These are phyloP conservation scores for Rattus rattus DNA, from an alignment of 2,113 vertebrate genomes.

Conservation along the genomic window DNA sequence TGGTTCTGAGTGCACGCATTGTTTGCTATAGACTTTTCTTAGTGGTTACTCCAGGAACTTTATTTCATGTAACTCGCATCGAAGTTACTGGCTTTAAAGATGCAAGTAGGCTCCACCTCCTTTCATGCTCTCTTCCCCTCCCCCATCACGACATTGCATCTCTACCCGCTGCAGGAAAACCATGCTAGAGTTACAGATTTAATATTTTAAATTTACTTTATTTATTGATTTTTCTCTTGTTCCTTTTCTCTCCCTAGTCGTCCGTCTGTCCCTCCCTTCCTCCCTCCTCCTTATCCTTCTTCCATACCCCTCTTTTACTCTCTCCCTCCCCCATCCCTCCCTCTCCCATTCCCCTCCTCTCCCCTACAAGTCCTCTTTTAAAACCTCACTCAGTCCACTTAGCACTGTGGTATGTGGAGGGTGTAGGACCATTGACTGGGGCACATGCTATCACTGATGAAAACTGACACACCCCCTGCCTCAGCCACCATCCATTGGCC, in stretches of 20 bases:
- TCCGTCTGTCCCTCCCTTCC: too few species aligned
- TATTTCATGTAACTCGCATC: neutral
- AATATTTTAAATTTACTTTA: neutral
- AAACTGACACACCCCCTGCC: neutral
- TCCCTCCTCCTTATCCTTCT: too few species aligned
- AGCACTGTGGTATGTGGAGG: neutral
- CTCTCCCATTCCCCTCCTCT: neutral
- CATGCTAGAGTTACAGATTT: too few species aligned
- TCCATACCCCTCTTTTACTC: neutral
- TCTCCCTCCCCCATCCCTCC: fast-evolving
- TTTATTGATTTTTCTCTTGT: neutral
- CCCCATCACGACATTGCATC: neutral
- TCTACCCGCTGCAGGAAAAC: neutral
- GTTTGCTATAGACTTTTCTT: neutral
- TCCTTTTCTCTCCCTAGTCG: too few species aligned
- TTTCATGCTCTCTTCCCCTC: neutral
- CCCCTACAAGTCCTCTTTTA: neutral
- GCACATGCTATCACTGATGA: neutral
- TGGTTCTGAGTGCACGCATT: neutral
- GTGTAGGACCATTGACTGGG: neutral
- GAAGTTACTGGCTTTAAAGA: neutral
- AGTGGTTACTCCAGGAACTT: neutral
- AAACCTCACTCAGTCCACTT: neutral
- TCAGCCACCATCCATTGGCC: neutral
- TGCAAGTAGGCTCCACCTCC: neutral